Base-by-base conservation (phyloP, 2,113 vertebrate genomes). In the Dunckerocampus dactyliophorus region DNA sequence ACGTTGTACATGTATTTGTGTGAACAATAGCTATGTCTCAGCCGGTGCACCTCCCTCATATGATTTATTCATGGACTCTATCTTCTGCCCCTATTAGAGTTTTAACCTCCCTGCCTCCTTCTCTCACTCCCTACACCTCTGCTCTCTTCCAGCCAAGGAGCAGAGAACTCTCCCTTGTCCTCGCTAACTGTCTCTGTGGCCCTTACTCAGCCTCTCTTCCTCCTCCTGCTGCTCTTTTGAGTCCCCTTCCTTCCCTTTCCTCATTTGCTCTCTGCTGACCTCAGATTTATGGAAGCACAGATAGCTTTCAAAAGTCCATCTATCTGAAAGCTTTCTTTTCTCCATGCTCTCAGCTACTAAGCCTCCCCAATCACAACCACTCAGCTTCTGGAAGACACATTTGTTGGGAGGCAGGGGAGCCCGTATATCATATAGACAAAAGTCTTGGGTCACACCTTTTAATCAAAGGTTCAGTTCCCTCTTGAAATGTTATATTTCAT, bases 41-140 rank as follows among this genome's bases (percentile, higher is more conserved):
- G 15, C 52, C 16, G 59, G 39, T 64, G 17, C 53, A 63, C 68
- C 53, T 51, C 47, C 37, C 54, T 58, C 12, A 3, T 8, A 85
- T 88, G 8, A 80, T 74, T 86, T 76, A 82, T 87, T 86, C 57
- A 82, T 82, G 50, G 54, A 1, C 51, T 48, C 68, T 51, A 67
- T 70, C 62, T 67, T 77, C 59, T 62, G 5, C 37, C 43, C 42
- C 59, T 62, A 71, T 24, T 14, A 49, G 56, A 69, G 63, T 50
- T 75, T 80, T 78, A 54, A 69, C 52, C 47, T 78, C 9, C 42
- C 48, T 51, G 10, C 72, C 39, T 62, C 10, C 1, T 64, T 73
- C 39, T 34, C 20, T 54, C 22, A 19, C 63, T 67, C 51, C 17
- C 19, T 76, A 52, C 52, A 62, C 65, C 52, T 13, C 50, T 47